phyloP scores from a whole-genome alignment of 2,113 vertebrate species.

The Myocastor coypus region DNA sequence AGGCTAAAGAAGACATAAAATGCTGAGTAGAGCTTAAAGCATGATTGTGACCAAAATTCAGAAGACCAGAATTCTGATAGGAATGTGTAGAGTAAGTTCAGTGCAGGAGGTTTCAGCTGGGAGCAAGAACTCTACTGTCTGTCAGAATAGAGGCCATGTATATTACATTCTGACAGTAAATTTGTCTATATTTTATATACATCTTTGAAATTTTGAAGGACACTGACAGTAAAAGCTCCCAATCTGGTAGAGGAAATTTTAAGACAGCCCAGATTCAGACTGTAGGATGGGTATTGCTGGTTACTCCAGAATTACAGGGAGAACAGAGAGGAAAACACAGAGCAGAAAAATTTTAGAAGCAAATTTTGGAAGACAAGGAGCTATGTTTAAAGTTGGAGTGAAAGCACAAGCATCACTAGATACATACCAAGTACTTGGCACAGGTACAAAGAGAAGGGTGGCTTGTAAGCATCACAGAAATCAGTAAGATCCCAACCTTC shows the following conservation, averaged over 20 bases:
- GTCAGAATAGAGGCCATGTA: neutral
- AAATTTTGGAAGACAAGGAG: neutral
- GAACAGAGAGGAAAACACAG: neutral
- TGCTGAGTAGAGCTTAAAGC: neutral
- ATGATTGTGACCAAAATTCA: neutral
- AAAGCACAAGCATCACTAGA: neutral
- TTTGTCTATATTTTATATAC: neutral
- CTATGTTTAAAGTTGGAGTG: neutral
- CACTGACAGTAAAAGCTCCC: neutral
- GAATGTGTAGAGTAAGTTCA: neutral
- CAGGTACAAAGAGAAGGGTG: neutral
- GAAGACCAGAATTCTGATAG: neutral
- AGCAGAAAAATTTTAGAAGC: neutral
- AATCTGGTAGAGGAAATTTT: neutral
- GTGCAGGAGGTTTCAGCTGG: neutral
- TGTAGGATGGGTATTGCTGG: neutral
- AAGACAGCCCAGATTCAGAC: neutral
- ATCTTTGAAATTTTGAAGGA: neutral
- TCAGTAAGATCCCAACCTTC: neutral
- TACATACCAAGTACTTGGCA: neutral
- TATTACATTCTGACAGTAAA: neutral
- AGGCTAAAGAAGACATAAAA: neutral
- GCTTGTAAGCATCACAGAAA: neutral
- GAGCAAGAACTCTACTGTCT: neutral
- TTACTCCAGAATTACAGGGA: neutral